Conservation (phyloP, 2,797 vertebrate genomes). For the Hydrocynus forskahlii region DNA sequence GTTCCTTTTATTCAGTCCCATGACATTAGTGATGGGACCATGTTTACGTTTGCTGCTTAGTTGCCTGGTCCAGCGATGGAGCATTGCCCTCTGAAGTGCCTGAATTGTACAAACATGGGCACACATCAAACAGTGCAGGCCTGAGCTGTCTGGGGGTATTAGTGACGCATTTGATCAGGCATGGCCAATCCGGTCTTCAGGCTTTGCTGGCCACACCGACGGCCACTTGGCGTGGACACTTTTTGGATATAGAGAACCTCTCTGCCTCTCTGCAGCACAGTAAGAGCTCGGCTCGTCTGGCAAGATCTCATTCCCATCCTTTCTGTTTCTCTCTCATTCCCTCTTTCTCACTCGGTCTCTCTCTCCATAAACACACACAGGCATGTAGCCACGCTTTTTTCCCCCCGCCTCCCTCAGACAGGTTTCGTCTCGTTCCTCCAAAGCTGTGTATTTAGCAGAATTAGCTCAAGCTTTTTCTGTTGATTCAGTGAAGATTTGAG, state of each 20-base stretch:
- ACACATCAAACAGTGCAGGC: conserved; percentile 48
- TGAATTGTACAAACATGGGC: conserved; percentile 31
- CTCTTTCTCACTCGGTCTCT: not conserved
- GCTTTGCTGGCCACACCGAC: conserved; percentile 45
- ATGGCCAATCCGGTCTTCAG: conserved; percentile 49
- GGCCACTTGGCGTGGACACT: conserved; percentile 39
- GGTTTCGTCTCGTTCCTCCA: conserved; percentile 40
- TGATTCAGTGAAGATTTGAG: conserved; percentile 52
- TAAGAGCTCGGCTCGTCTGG: conserved; percentile 30
- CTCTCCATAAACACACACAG: conserved; percentile 27
- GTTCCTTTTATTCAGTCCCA: not conserved
- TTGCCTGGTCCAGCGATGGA: conserved; percentile 7
- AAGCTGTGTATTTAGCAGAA: conserved; percentile 53
- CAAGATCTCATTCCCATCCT: conserved; percentile 22
- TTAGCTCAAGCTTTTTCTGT: conserved; percentile 43
- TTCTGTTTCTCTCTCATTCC: not conserved
- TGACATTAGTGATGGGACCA: not conserved
- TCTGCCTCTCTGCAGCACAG: conserved; percentile 27
- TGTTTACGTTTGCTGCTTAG: conserved; percentile 15
- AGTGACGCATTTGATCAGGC: conserved; percentile 55
- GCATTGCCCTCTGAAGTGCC: conserved; percentile 24
- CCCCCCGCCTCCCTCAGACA: conserved; percentile 1
- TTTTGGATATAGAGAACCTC: conserved; percentile 18
- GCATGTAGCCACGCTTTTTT: conserved; percentile 25
- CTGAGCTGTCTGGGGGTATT: conserved; percentile 52